Percentiles rank a stretch among this genome's conserved stretches.
Conservation (phyloP, 2,797 vertebrate genomes). For the Acomys russatus region DNA sequence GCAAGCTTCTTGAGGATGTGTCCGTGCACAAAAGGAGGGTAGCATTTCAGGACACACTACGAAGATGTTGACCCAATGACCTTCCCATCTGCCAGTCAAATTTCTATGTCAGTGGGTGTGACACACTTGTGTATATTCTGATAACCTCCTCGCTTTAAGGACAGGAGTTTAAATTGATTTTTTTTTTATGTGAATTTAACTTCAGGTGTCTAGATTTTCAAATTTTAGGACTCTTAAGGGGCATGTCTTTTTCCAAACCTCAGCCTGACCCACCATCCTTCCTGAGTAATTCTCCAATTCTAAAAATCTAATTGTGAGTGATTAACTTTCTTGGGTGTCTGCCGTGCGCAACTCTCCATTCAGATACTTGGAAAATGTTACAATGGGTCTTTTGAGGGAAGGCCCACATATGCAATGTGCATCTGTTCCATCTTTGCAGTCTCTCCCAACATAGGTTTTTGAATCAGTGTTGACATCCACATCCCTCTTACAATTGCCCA, state of each 20-base stretch:
- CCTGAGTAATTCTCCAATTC: not conserved
- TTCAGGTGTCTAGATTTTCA: not conserved
- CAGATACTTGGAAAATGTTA: not conserved
- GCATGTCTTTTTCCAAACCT: not conserved
- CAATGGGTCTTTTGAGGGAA: not conserved
- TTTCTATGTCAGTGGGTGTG: not conserved
- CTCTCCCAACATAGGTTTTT: not conserved
- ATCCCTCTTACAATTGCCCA: not conserved
- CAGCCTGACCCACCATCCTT: not conserved
- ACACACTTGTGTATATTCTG: not conserved
- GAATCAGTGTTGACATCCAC: not conserved
- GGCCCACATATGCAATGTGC: fast-evolving
- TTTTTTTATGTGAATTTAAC: not conserved
- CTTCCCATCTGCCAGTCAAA: not conserved
- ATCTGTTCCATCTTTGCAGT: not conserved
- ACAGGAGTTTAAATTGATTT: not conserved
- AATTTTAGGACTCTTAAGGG: not conserved
- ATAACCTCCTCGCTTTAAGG: not conserved
- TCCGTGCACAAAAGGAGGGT: not conserved
- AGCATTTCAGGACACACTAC: not conserved
- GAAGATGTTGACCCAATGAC: no score
- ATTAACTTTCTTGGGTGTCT: not conserved
- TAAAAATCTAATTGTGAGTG: not conserved
- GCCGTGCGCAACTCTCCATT: not conserved
- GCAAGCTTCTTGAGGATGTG: no score